These are phyloP conservation scores for Australoheros scitulus DNA, from an alignment of 2,113 vertebrate species.

Conservation along the genomic window DNA sequence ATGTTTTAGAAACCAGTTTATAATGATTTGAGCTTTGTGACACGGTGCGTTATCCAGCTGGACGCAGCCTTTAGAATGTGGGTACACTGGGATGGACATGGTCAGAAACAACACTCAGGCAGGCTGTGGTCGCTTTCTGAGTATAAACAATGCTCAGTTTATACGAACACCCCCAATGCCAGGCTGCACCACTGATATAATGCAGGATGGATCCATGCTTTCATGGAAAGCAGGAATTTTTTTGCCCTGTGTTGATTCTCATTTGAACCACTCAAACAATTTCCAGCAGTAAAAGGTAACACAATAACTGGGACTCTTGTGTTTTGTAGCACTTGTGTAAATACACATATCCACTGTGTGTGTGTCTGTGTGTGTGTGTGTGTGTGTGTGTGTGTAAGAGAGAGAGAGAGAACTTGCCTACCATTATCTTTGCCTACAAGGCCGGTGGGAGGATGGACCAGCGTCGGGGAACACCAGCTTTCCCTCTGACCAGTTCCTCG, in stretches of 20 bases:
- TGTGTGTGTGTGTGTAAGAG: background rate
- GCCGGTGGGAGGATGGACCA: constrained; percentile 82
- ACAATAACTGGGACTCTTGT: background rate
- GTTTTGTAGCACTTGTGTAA: background rate
- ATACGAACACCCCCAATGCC: background rate
- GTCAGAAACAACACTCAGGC: background rate
- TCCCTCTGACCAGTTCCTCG: constrained; percentile 81
- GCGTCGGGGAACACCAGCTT: constrained; percentile 80
- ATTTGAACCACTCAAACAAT: background rate
- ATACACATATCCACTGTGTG: background rate
- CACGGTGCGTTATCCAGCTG: background rate
- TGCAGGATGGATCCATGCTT: rapidly evolving
- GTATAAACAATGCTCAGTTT: background rate
- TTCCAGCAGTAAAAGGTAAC: background rate
- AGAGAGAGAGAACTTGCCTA: constrained; percentile 54
- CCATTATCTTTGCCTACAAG: constrained; percentile 92
- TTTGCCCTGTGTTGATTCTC: background rate
- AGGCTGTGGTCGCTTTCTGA: background rate
- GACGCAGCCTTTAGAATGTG: no score
- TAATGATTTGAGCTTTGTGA: background rate
- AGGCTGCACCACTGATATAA: background rate
- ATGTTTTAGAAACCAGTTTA: background rate
- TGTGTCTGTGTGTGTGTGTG: background rate
- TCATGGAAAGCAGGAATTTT: background rate
- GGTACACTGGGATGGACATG: background rate